Conservation (phyloP, 2,797 vertebrate species). For the Melopsittacus undulatus region DNA sequence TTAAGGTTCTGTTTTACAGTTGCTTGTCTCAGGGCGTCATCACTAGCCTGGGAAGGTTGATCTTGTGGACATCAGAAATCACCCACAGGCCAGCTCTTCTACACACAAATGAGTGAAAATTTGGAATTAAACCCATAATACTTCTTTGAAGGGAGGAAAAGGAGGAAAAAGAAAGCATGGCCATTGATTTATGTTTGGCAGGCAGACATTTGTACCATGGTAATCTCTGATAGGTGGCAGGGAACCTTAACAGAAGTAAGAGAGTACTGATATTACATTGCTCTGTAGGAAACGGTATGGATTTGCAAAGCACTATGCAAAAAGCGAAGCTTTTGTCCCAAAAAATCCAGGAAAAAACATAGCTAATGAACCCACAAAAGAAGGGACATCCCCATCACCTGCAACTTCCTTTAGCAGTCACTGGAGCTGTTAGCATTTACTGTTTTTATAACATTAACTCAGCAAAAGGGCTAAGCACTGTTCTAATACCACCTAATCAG, state of each 20-base stretch:
- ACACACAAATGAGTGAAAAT: background rate
- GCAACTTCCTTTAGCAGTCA: background rate
- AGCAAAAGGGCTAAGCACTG: background rate
- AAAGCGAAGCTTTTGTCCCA: background rate
- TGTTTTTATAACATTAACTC: background rate
- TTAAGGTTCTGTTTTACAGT: background rate
- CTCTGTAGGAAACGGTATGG: background rate
- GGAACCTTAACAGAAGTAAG: background rate
- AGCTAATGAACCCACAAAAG: background rate
- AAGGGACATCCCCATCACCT: background rate
- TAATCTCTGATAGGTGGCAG: background rate
- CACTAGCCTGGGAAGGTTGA: background rate
- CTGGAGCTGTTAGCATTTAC: background rate
- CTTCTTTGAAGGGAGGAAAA: background rate
- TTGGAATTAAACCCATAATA: background rate
- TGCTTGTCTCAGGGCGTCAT: background rate
- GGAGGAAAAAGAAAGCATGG: background rate
- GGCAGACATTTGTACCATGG: background rate
- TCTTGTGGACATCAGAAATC: background rate
- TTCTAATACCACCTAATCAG: background rate
- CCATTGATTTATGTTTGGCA: background rate
- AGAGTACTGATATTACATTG: background rate
- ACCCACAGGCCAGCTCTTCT: background rate
- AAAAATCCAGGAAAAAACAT: background rate
- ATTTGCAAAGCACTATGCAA: background rate